A percentile compares a stretch with the other conserved stretches of the same genome.
These are phyloP conservation scores for Diorhabda elongata DNA, from an alignment of 1,140 invertebrate genomes.

Conservation along the genomic window DNA sequence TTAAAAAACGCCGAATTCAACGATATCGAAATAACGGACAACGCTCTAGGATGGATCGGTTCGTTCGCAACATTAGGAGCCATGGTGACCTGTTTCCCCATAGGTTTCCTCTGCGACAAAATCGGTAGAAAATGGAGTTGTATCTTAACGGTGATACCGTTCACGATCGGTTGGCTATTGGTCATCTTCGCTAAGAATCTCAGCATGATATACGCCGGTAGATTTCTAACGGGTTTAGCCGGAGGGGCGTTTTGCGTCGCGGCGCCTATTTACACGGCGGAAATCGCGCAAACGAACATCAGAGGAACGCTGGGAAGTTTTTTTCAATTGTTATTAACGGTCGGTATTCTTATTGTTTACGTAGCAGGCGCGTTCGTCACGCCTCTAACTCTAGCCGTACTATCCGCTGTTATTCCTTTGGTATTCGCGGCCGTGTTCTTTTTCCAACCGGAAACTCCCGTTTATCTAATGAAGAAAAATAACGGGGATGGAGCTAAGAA, in stretches of 20 bases:
- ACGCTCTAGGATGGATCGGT: constrained; percentile 44
- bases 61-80: constrained; percentile 58
- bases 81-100: constrained; percentile 58
- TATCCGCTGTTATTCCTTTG: constrained; percentile 57
- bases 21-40: constrained; percentile 29
- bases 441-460: constrained; percentile 69
- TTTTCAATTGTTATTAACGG: constrained; percentile 62
- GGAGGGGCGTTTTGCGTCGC: constrained; percentile 47
- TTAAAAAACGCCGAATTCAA: constrained; percentile 36
- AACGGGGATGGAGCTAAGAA: constrained; percentile 60
- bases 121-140: constrained; percentile 66
- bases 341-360: constrained; percentile 62
- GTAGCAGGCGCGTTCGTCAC: constrained; percentile 48
- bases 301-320: constrained; percentile 67
- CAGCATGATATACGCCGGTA: constrained; percentile 60
- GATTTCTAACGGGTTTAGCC: constrained; percentile 58
- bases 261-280: constrained; percentile 66
- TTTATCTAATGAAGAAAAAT: constrained; percentile 54
- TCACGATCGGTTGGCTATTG: constrained; percentile 61
- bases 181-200: constrained; percentile 59
- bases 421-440: constrained; percentile 57
- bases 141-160: constrained; percentile 59
- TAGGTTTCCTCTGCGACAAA: constrained; percentile 56
- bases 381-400: constrained; percentile 52
- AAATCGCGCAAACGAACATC: constrained; percentile 63